These are phyloP conservation scores for Pristionchus pacificus DNA, from an alignment of 1,140 invertebrate genomes.

Conservation along the genomic window DNA sequence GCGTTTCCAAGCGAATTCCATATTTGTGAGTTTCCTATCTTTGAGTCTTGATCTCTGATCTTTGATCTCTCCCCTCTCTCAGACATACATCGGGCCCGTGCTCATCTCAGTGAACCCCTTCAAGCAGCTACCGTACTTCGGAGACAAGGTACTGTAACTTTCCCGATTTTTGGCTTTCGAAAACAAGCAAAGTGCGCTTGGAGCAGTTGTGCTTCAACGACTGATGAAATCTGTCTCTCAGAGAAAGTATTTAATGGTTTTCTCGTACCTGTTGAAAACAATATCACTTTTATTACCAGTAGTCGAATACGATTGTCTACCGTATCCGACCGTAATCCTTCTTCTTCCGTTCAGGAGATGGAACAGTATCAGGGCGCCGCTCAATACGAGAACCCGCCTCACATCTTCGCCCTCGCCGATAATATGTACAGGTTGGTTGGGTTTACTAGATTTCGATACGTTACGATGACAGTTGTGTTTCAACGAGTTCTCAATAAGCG, in stretches of 20 bases:
- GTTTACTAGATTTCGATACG: background rate
- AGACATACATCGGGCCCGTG: conserved; percentile 79
- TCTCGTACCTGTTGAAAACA: too few relatives aligned
- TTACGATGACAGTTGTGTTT: background rate
- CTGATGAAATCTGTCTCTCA: too few relatives aligned
- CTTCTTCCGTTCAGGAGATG: conserved; percentile 61
- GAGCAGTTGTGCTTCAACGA: too few relatives aligned
- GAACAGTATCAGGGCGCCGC: conserved; percentile 73
- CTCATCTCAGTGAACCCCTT: conserved; percentile 76
- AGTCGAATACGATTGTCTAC: too few relatives aligned
- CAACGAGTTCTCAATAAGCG: too few relatives aligned
- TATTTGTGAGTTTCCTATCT: conserved; percentile 70
- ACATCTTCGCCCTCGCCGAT: conserved; percentile 72
- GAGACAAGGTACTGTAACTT: conserved; percentile 62
- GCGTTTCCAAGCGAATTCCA: conserved; percentile 71
- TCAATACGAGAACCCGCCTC: conserved; percentile 73
- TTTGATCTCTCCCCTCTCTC: conserved; percentile 12
- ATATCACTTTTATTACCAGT: too few relatives aligned
- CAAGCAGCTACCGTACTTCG: conserved; percentile 72
- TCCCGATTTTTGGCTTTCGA: background rate
- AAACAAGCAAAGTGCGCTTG: background rate
- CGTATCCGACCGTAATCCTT: background rate
- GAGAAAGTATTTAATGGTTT: too few relatives aligned
- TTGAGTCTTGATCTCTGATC: background rate
- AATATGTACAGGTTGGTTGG: conserved; percentile 66